Conservation (phyloP, 2,113 vertebrate genomes). For the Sebastes schlegelii region DNA sequence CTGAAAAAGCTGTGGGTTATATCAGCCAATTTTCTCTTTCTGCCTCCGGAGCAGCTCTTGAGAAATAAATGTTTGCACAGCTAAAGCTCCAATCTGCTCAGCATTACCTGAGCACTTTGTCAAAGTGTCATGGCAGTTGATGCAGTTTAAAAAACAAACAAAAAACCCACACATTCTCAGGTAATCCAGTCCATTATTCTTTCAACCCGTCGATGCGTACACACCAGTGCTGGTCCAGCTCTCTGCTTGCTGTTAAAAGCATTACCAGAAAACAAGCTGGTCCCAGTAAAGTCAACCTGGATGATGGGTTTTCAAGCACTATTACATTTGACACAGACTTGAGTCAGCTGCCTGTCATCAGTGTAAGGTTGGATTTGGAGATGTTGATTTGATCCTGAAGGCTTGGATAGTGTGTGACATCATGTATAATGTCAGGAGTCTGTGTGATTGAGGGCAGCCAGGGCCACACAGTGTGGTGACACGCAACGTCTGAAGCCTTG, state of each 20-base stretch:
- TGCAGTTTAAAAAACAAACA: conserved; percentile 7
- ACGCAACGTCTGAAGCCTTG: neutral
- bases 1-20: conserved; percentile 1
- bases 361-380: neutral
- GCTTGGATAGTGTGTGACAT: conserved; percentile 42
- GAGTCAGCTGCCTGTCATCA: conserved; percentile 23
- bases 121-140: conserved; percentile 19
- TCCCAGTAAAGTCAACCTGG: neutral
- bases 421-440: conserved; percentile 11
- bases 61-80: conserved; percentile 26
- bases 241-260: neutral
- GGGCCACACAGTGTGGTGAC: conserved; percentile 1
- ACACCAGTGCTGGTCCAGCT: neutral
- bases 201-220: neutral
- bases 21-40: neutral
- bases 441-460: too few species aligned
- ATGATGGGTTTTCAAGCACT: neutral
- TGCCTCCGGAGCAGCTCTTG: neutral
- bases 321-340: conserved; percentile 11
- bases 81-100: conserved; percentile 42
- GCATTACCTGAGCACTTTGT: conserved; percentile 48
- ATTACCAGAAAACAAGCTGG: neutral
- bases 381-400: conserved; percentile 31
- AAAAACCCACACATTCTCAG: neutral
- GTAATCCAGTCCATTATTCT: neutral